Evolutionary conservation across 2,113 vertebrate species (phyloP).

Genomic region (Tachycineta bicolor): DNA sequence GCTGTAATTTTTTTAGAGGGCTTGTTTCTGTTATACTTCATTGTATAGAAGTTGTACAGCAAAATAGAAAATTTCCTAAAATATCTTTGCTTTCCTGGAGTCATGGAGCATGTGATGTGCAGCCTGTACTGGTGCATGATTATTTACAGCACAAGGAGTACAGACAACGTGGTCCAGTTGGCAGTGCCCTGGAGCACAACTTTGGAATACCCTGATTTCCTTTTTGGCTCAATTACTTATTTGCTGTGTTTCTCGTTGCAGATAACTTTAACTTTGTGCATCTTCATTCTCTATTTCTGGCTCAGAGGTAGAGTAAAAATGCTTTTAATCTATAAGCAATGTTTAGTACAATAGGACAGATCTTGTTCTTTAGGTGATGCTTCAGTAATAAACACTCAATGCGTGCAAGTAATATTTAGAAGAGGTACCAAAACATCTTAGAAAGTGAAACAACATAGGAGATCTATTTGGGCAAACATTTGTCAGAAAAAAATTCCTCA

Average conservation of each 20-base stretch:
- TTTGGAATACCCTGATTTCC: neutral
- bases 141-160: neutral
- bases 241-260: neutral
- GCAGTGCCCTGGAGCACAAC: neutral
- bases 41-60: neutral
- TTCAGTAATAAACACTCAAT: neutral
- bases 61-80: neutral
- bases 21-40: neutral
- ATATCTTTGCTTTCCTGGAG: neutral
- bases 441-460: neutral
- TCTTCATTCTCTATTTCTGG: neutral
- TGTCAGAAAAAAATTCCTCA: neutral
- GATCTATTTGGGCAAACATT: neutral
- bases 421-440: neutral
- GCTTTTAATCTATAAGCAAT: neutral
- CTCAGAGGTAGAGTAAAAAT: neutral
- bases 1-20: constrained; percentile 29
- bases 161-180: fast-evolving
- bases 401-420: neutral
- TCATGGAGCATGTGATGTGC: neutral
- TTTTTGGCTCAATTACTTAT: neutral
- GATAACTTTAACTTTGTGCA: neutral
- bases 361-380: neutral
- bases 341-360: neutral
- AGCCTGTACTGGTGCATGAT: neutral